These are phyloP conservation scores for Coturnix japonica DNA, from an alignment of 2,113 vertebrate species.

Conservation along the genomic window DNA sequence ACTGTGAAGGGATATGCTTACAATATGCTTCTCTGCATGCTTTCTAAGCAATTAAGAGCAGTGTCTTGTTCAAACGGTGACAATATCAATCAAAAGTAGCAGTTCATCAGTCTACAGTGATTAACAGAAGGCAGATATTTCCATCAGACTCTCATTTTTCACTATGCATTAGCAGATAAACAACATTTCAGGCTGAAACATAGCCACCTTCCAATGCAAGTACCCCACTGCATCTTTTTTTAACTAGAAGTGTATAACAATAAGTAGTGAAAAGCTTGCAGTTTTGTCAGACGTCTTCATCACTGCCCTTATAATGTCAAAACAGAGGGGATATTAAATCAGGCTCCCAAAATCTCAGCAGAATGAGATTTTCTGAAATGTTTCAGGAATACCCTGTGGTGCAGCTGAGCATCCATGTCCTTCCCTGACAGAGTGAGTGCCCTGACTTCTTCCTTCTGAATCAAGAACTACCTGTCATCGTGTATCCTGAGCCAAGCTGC, in stretches of 20 bases:
- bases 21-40: too few species aligned
- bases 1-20: neutral
- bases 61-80: neutral
- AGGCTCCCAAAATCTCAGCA: neutral
- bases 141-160: neutral
- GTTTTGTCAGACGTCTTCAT: neutral
- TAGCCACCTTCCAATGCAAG: neutral
- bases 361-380: slow-evolving; percentile 33
- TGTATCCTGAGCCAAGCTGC: neutral
- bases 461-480: slow-evolving; percentile 72
- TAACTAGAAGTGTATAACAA: neutral
- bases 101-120: neutral
- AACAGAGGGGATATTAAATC: slow-evolving; percentile 19
- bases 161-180: neutral
- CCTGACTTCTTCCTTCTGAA: slow-evolving; percentile 36
- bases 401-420: slow-evolving; percentile 5
- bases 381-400: neutral
- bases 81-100: neutral
- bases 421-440: slow-evolving; percentile 55
- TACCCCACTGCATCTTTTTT: neutral
- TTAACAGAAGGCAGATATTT: neutral
- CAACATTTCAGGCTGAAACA: neutral
- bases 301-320: neutral
- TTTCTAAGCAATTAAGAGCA: neutral
- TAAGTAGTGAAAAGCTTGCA: neutral